Conservation (phyloP, 1,140 invertebrate genomes). For the Drosophila cardini region DNA sequence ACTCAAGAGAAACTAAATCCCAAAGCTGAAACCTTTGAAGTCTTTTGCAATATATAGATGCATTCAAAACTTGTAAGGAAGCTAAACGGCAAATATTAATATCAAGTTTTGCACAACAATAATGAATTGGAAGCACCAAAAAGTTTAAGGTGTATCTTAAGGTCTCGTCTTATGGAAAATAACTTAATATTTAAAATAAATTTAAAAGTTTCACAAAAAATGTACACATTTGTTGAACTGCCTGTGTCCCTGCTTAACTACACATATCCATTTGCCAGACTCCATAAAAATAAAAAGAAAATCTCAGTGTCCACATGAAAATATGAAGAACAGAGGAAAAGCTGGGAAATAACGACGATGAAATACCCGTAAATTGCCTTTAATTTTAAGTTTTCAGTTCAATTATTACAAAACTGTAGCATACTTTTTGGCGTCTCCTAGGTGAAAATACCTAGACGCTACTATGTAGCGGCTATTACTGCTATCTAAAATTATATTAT, state of each 20-base stretch:
- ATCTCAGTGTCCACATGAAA: conserved; percentile 27
- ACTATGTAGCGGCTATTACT: too few relatives aligned
- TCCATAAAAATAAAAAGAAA: conserved; percentile 37
- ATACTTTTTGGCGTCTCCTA: too few relatives aligned
- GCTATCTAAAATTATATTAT: too few relatives aligned
- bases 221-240: conserved; percentile 6
- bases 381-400: too few relatives aligned
- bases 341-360: too few relatives aligned
- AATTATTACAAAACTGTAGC: too few relatives aligned
- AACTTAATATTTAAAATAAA: conserved; percentile 2
- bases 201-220: conserved; percentile 20
- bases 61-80: conserved; percentile 4
- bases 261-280: conserved; percentile 44
- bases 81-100: neutral
- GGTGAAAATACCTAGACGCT: too few relatives aligned
- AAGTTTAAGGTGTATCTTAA: neutral
- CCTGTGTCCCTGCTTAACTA: conserved; percentile 17
- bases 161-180: neutral
- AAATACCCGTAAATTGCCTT: too few relatives aligned
- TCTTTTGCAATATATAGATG: neutral
- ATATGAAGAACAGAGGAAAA: conserved; percentile 6
- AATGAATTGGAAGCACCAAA: neutral
- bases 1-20: conserved; percentile 4
- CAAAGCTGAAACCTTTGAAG: conserved; percentile 18
- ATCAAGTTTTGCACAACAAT: neutral